phyloP scores from a whole-genome alignment of 2,113 vertebrate genomes.

The Orientallactaga bullata region DNA sequence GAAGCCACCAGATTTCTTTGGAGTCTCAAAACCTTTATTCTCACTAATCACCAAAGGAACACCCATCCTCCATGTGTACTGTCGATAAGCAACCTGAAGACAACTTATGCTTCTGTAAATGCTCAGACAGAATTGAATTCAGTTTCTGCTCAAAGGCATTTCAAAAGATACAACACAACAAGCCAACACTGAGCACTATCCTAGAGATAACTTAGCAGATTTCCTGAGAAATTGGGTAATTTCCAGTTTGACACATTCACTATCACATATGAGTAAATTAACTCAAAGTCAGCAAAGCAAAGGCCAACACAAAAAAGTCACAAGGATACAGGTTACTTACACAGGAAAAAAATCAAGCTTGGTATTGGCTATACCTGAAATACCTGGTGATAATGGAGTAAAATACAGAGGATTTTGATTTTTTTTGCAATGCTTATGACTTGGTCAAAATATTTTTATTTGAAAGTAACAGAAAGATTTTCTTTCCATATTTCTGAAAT shows the following conservation, averaged over 20 bases:
- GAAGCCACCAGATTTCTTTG: background rate
- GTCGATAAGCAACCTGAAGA: background rate
- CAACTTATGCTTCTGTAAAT: slow-evolving; percentile 44
- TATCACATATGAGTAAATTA: too few species aligned
- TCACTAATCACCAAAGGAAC: background rate
- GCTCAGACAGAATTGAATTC: slow-evolving; percentile 24
- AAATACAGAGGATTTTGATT: background rate
- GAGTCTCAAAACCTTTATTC: background rate
- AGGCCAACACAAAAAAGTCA: background rate
- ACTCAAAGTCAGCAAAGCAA: background rate
- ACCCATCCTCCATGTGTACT: background rate
- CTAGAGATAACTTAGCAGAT: background rate
- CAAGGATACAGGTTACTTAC: background rate
- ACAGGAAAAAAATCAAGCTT: background rate
- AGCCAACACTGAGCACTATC: background rate
- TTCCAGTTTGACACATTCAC: background rate
- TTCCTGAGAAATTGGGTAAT: slow-evolving; percentile 37
- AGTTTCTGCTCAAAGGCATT: background rate
- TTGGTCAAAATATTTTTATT: background rate
- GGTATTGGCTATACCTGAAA: background rate
- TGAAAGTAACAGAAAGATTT: background rate
- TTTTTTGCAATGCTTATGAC: background rate
- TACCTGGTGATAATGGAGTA: background rate
- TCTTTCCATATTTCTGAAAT: background rate
- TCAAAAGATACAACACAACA: background rate